Percentiles rank a stretch among this genome's conserved stretches.
Evolutionary conservation across 1,140 invertebrate species (phyloP).

Genomic region (Drosophila varians): DNA sequence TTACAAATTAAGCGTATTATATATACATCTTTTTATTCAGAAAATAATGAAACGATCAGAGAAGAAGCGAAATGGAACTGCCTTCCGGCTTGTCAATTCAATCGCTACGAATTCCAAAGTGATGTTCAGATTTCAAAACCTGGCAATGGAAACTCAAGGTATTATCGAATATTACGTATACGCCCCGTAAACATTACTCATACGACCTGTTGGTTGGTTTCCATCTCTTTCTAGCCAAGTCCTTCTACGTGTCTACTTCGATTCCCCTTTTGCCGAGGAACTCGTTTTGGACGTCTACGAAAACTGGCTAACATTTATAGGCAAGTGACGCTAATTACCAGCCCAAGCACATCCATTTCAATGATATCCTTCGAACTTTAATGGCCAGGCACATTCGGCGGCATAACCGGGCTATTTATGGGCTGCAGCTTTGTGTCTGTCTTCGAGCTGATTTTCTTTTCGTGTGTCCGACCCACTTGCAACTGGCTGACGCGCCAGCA

Average conservation of each 20-base stretch:
- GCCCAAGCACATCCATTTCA: conserved; percentile 7
- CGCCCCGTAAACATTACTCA: neutral
- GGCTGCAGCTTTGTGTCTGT: conserved; percentile 88
- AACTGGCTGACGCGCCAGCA: conserved; percentile 69
- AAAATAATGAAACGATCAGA: conserved; percentile 21
- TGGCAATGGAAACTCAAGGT: conserved; percentile 27
- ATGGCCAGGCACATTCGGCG: conserved; percentile 87
- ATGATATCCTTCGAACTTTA: neutral
- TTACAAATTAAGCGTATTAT: neutral
- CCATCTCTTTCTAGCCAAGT: no score
- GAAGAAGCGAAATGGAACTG: conserved; percentile 54
- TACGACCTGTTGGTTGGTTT: neutral
- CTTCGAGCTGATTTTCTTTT: conserved; percentile 87
- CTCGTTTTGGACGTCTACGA: conserved; percentile 85
- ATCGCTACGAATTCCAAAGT: conserved; percentile 49
- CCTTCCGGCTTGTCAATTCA: conserved; percentile 58
- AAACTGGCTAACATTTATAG: conserved; percentile 84
- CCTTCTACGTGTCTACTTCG: conserved; percentile 86
- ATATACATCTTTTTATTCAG: conserved; percentile 26
- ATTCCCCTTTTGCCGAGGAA: conserved; percentile 85
- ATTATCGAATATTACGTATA: neutral
- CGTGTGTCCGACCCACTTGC: conserved; percentile 68
- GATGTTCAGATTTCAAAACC: conserved; percentile 29
- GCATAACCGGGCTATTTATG: conserved; percentile 87
- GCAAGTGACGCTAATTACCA: conserved; percentile 44